These are phyloP conservation scores for Macrobrachium rosenbergii DNA, from an alignment of 1,140 invertebrate species.

Conservation along the genomic window DNA sequence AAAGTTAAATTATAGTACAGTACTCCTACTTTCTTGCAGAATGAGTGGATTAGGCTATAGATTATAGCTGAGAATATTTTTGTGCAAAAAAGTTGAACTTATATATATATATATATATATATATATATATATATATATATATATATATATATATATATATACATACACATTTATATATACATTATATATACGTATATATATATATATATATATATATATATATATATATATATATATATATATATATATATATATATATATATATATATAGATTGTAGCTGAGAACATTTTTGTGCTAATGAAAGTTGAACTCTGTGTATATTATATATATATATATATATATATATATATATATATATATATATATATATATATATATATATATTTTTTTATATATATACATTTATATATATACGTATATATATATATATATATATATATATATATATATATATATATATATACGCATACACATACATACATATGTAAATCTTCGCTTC, in stretches of 20 bases:
- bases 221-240: background rate
- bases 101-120: background rate
- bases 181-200: background rate
- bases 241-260: background rate
- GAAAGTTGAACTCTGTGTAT: no score
- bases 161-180: background rate
- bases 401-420: background rate
- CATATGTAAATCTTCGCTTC: no score
- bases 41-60: no score
- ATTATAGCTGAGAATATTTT: no score
- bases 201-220: background rate
- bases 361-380: background rate
- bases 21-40: no score
- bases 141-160: background rate
- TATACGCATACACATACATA: no score
- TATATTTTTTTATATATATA: background rate
- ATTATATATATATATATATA: conserved; percentile 4
- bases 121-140: background rate
- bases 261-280: no score
- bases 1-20: no score
- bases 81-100: no score
- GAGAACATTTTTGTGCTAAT: no score
- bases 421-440: background rate
- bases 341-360: background rate
- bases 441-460: background rate